Base-by-base conservation (phyloP, 2,113 vertebrate species). In the Apaloderma vittatum region DNA sequence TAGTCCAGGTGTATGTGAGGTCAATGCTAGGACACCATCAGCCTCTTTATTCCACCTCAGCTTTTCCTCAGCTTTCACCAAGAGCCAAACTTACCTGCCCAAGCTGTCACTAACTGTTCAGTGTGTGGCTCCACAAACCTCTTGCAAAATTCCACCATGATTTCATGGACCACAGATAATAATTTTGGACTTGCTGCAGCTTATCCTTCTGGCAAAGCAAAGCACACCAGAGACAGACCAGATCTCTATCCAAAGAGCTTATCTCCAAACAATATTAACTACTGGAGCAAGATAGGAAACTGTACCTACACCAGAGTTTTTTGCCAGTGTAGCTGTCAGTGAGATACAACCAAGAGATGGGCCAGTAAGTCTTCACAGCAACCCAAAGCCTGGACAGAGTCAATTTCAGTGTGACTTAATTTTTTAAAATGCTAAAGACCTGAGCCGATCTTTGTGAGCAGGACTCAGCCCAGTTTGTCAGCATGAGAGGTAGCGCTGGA, bases 151-250 rank as follows among this genome's bases (percentile, higher is more conserved):
- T 24, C 48, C 70, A 34, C 62, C 0, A 0, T 66, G 62, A 61
- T 62, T 86, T 73, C 90, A 80, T 7, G 52, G 55, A 66, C 40
- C 59, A 62, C 90, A 81, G 48, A 43, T 73, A 75, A 76, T 14
- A 43, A 54, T 20, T 74, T 3, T 52, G 72, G 58, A 88, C n/a
- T 76, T 46, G 12, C 46, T 91, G 49, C 52, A 83, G 55, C n/a
- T 16, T 6, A 37, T 66, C 66, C 59, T 91, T 74, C 73, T 91
- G 72, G 86, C 67, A 76, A 27, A 83, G 67, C 11, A 0, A 0
- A 75, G 51, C 4, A 1, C 29, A 37, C 36, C 4, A 0, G 8
- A 65, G 70, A 30, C 1, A 1, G 52, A 30, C 32, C 18, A 52
- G 37, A 89, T 57, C 66, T 84, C 81, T 45, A 6, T 23, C 52